These are phyloP conservation scores for Phyto melanocephala DNA, from an alignment of 2,888 invertebrate genomes.

Conservation along the genomic window DNA sequence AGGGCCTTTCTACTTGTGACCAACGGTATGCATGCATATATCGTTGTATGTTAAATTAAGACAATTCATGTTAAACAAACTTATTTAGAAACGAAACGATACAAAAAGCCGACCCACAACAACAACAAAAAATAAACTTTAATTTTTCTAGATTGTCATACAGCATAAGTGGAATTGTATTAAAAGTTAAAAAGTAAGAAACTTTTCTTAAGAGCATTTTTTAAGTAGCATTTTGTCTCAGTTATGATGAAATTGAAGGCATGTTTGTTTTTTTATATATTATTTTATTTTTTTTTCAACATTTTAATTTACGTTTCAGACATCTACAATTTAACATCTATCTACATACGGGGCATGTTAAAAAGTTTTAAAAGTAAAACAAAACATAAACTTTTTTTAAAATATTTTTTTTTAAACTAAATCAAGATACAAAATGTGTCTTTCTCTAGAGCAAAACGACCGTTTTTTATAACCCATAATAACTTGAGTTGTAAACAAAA, in stretches of 20 bases:
- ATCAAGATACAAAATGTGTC: conserved; percentile 1
- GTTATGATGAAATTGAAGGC: conserved; percentile 54
- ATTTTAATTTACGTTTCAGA: conserved; percentile 40
- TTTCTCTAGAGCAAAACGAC: not conserved
- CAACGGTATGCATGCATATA: too few species aligned
- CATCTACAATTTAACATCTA: conserved; percentile 15
- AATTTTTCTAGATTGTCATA: conserved; percentile 34
- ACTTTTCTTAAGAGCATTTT: conserved; percentile 24
- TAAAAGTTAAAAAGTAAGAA: not conserved
- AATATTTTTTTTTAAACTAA: not conserved
- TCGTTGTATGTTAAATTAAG: not conserved
- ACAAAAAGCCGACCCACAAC: conserved; percentile 50
- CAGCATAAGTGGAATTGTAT: too few species aligned
- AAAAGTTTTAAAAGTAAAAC: not conserved
- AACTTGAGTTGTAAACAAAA: not conserved
- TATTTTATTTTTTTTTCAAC: not conserved
- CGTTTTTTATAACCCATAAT: not conserved
- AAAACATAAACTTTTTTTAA: too few species aligned
- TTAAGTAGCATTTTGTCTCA: conserved; percentile 55
- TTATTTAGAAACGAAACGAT: conserved; percentile 46
- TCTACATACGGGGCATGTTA: not conserved
- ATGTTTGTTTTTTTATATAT: conserved; percentile 36
- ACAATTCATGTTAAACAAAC: conserved; percentile 57
- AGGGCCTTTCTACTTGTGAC: too few species aligned
- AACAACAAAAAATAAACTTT: not conserved